Conservation (phyloP, 2,113 vertebrate genomes). For the Bujurquina vittata region DNA sequence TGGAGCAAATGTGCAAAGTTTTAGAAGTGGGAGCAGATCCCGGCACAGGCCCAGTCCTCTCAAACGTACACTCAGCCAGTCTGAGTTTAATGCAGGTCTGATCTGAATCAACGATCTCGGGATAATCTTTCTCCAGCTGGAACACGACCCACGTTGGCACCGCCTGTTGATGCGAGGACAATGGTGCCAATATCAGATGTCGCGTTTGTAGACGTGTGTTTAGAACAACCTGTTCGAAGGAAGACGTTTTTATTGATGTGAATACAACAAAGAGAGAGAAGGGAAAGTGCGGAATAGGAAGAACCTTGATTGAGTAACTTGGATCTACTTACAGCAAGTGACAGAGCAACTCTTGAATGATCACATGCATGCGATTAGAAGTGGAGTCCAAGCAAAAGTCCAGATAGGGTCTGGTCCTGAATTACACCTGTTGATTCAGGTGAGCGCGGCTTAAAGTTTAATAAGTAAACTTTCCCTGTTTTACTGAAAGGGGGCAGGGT, state of each 20-base stretch:
- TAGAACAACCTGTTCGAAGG: not conserved
- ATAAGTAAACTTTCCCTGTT: no score
- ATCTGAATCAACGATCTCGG: not conserved
- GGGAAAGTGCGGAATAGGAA: not conserved
- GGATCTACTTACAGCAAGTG: not conserved
- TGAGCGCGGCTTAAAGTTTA: no score
- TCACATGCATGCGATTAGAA: no score
- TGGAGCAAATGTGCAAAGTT: not conserved
- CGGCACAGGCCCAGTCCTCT: constrained; percentile 24
- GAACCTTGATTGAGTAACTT: not conserved
- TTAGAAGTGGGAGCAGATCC: not conserved
- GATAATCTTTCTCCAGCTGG: constrained; percentile 22
- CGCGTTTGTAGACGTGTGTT: not conserved
- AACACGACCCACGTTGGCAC: not conserved
- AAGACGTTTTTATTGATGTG: not conserved
- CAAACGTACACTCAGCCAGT: not conserved
- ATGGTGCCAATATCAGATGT: not conserved
- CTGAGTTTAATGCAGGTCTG: constrained; percentile 28
- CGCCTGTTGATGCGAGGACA: not conserved
- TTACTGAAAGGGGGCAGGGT: no score
- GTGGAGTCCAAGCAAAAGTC: no score
- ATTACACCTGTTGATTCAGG: no score
- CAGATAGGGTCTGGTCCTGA: no score
- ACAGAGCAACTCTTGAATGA: not conserved
- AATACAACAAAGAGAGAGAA: not conserved